Base-by-base conservation (phyloP, 2,888 invertebrate genomes). In the Noctua pronuba region DNA sequence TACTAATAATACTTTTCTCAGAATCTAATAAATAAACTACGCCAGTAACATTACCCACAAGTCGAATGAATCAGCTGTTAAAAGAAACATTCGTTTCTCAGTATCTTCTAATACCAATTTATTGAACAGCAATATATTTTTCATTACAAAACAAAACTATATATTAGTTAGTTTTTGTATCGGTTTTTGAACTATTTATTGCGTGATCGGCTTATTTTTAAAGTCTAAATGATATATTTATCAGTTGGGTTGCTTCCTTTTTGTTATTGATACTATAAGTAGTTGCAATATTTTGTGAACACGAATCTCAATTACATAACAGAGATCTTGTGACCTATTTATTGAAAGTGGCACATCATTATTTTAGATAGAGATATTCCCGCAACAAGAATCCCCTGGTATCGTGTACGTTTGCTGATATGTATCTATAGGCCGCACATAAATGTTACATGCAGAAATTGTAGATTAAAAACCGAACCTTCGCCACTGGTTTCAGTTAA, bases 71-170 rank as follows among this genome's bases (percentile, higher is more conserved):
- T 68, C 68, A 72, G 35, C 60, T 10, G 24, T 18, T 44, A 73
- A 81, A 75, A 66, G 31, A 55, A 85, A 73, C 72, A 60, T 68
- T 72, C 31, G 13, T 38, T 73, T 41, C 81, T 46, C 21, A 38
- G 24, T 55, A 62, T 28, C 49, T 80, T 28, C 49, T 73, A 41
- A 49, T 41, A 35, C 71, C 35, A 55, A 83, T 86, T 76, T 73
- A 82, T 85, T 66, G 28, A 35, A 58, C 28, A 70, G 35, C 28
- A 58, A 73, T 71, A 31, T 73, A 58, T 77, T 65, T 55, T 55
- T 44, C 2, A 41, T 24, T 69, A 41, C 52, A 67, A 82, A 83
- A 73, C 67, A 82, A 71, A 55, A 41, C 70, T 13, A 68, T n/a
- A n/a, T n/a, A n/a, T 73, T 66, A 8, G 71, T 82, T 73, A 10